Evolutionary conservation across 2,113 vertebrate species (phyloP).

Genomic region (Corythoichthys haematopterus): DNA sequence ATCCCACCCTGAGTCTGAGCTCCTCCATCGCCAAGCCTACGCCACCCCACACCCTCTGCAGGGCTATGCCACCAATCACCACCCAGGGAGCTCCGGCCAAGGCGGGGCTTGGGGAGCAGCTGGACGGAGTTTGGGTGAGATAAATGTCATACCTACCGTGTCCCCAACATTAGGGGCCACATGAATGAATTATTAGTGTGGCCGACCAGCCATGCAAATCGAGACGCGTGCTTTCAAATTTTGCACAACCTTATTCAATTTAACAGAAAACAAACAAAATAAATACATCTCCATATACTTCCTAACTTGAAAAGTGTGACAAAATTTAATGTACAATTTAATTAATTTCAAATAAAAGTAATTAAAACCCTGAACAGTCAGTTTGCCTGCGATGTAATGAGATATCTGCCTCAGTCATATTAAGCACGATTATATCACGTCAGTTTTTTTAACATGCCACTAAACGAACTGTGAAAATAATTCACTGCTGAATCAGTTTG

Average conservation of each 20-base stretch:
- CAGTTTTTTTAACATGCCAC: neutral
- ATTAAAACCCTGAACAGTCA: neutral
- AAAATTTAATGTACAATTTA: neutral
- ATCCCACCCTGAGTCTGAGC: slow-evolving; percentile 89
- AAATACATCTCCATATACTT: neutral
- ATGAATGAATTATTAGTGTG: slow-evolving; percentile 47
- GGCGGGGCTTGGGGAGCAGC: slow-evolving; percentile 79
- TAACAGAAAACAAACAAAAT: neutral
- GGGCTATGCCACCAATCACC: slow-evolving; percentile 95
- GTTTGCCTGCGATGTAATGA: neutral
- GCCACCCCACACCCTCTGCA: slow-evolving; percentile 91
- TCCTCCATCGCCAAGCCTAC: slow-evolving; percentile 90
- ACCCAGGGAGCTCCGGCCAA: slow-evolving; percentile 83
- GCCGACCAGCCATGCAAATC: slow-evolving; percentile 11
- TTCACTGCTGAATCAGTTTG: neutral
- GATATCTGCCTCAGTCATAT: neutral
- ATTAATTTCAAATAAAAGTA: neutral
- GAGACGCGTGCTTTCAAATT: slow-evolving; percentile 47
- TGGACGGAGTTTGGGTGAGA: slow-evolving; percentile 78
- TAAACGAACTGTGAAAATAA: neutral
- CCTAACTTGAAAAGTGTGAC: neutral
- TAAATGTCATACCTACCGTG: slow-evolving; percentile 63
- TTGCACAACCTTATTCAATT: slow-evolving; percentile 23
- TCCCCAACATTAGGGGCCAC: slow-evolving; percentile 49
- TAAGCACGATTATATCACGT: neutral